These are phyloP conservation scores for Sarcophilus harrisii DNA, from an alignment of 2,797 vertebrate species.

Conservation along the genomic window DNA sequence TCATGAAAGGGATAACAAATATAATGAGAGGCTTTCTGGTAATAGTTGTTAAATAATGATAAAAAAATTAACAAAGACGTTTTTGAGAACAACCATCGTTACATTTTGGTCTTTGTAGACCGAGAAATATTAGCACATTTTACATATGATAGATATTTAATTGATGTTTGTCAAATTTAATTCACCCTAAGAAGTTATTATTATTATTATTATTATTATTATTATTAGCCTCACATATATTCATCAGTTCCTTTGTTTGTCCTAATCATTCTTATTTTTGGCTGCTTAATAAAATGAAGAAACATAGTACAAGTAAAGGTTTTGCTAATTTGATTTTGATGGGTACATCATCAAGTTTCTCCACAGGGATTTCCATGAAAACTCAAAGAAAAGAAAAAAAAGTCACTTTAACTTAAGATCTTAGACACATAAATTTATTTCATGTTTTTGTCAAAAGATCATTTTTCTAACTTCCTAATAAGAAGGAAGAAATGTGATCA, in stretches of 20 bases:
- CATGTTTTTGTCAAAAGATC: background rate
- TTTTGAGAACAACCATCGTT: background rate
- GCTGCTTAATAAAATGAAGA: background rate
- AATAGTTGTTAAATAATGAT: background rate
- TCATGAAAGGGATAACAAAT: constrained; percentile 19
- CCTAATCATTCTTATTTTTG: background rate
- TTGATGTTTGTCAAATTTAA: background rate
- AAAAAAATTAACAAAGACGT: background rate
- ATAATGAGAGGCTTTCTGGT: background rate
- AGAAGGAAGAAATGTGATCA: background rate
- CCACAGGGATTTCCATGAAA: background rate
- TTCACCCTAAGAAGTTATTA: too few relatives aligned
- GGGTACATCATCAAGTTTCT: background rate
- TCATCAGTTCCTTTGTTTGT: background rate
- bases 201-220: background rate
- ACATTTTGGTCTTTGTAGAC: background rate
- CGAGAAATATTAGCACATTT: background rate
- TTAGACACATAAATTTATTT: background rate
- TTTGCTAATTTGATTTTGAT: background rate
- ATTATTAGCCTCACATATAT: background rate
- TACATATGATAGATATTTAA: background rate
- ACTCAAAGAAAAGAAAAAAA: background rate
- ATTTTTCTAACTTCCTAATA: background rate
- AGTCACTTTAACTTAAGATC: background rate
- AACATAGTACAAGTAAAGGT: background rate